Conservation (phyloP, 2,113 vertebrate genomes). For the Gavialis gangeticus region DNA sequence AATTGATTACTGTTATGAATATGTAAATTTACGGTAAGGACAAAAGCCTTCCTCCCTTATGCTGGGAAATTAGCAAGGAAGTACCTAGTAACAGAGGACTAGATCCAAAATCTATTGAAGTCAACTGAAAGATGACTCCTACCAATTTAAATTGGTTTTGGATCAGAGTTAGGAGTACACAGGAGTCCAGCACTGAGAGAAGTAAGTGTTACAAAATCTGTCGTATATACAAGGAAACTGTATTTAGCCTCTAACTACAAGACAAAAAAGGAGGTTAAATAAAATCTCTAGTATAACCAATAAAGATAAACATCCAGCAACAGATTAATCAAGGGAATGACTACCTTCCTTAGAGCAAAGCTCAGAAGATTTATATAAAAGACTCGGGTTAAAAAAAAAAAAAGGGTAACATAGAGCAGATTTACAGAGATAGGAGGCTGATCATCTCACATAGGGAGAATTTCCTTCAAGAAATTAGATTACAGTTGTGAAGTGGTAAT, state of each 20-base stretch:
- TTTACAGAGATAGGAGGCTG: not conserved
- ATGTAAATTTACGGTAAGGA: not conserved
- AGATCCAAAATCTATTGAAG: not conserved
- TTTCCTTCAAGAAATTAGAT: not conserved
- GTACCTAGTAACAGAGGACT: not conserved
- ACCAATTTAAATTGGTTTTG: not conserved
- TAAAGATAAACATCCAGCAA: not conserved
- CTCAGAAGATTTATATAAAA: not conserved
- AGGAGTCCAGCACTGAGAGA: not conserved
- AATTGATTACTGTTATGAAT: fast-evolving
- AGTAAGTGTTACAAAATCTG: not conserved
- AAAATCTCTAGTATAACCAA: not conserved
- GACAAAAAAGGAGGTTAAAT: not conserved
- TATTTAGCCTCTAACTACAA: not conserved
- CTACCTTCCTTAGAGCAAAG: not conserved
- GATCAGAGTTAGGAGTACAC: not conserved
- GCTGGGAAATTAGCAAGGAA: not conserved
- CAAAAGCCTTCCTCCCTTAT: not conserved
- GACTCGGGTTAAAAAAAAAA: not conserved
- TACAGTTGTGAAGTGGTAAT: not conserved
- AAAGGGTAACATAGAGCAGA: not conserved
- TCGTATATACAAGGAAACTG: not conserved
- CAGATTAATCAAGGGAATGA: not conserved
- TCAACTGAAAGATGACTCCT: not conserved
- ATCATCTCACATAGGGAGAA: not conserved